Base-by-base conservation (phyloP, 2,888 invertebrate genomes). In the Apocheima hispidaria region DNA sequence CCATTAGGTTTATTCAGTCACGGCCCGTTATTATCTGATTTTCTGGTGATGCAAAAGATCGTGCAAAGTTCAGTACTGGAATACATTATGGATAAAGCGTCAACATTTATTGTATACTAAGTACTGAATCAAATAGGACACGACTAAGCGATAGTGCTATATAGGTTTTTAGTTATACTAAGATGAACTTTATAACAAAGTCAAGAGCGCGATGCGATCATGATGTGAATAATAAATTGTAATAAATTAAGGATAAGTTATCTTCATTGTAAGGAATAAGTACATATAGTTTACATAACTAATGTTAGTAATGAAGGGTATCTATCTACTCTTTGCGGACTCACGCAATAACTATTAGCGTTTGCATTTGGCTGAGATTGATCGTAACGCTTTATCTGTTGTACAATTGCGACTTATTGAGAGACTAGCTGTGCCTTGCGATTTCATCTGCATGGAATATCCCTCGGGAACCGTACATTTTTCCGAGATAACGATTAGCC, bases 151-250 rank as follows among this genome's bases (percentile, higher is more conserved):
- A 28, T 44, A 28, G n/a, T 12, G 12, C 40, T 51, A 51, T 51
- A 51, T 40, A 51, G 51, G 51, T 51, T 40, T 20, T 20, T n/a
- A 51, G 40, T 40, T 59, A 40, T 55, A 41, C 40, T 33, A 50
- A 35, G 36, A 21, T 52, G 58, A 59, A 53, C 53, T 59, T 53
- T 61, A 55, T 46, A 44, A 43, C 20, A 49, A 63, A 63, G 57
- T 66, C 60, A 64, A 68, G 65, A 33, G 57, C 66, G 38, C 66
- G 38, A 56, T 35, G 23, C 35, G 38, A 55, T 65, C 65, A 54
- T 62, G 65, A 67, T 59, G 54, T 54, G 65, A 66, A 36, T 62
- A 66, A 36, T 62, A 40, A 48, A 44, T 41, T 59, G 50, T 52
- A 49, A 60, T 55, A 61, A 65, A 64, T 66, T 43, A 55, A 63